Evolutionary conservation across 2,888 invertebrate species (phyloP).

Genomic region (Lasius fuliginosus): DNA sequence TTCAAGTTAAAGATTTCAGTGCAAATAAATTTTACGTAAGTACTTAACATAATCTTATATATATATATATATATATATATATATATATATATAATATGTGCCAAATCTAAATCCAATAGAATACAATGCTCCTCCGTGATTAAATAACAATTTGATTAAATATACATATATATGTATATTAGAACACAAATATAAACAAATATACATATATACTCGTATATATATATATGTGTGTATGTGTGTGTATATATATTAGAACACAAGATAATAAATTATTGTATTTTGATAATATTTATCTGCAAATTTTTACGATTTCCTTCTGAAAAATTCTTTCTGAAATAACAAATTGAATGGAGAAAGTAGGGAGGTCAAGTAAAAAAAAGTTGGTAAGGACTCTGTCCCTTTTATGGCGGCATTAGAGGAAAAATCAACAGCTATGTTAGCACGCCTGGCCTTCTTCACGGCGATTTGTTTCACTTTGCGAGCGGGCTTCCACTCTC

Average conservation of each 20-base stretch:
- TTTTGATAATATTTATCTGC: conserved; percentile 10
- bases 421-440: conserved; percentile 68
- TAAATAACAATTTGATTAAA: background rate
- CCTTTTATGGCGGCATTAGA: conserved; percentile 56
- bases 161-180: background rate
- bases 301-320: background rate
- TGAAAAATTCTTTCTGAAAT: conserved; percentile 11
- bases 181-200: background rate
- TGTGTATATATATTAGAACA: background rate
- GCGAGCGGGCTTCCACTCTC: conserved; percentile 61
- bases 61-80: no score
- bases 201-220: background rate
- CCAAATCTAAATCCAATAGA: background rate
- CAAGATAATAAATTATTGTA: background rate
- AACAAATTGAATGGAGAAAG: background rate
- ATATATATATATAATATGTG: no score
- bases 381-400: conserved; percentile 47
- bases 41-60: background rate
- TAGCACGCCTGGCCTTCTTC: conserved; percentile 61
- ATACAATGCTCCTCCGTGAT: background rate
- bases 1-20: background rate
- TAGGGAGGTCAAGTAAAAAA: conserved; percentile 42
- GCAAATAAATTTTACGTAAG: background rate
- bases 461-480: conserved; percentile 75
- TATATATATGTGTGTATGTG: background rate